Evolutionary conservation across 92 coral and sea anemone genomes (phyloP).

Genomic region (Anthopleura xanthogrammica): DNA sequence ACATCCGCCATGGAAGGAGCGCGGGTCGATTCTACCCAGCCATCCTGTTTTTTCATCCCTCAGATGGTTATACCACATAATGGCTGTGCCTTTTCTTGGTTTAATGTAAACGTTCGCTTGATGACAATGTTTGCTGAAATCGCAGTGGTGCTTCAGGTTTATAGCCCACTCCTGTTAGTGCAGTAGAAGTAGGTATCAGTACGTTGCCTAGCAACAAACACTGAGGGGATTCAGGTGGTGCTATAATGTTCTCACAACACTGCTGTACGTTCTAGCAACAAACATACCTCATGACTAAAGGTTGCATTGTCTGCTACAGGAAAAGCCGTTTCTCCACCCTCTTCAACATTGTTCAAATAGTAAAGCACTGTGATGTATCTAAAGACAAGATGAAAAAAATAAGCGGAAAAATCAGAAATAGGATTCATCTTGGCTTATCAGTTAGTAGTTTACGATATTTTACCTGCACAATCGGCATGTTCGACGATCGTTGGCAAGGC

Average conservation of each 20-base stretch:
- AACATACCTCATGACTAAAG: slow-evolving; percentile 58
- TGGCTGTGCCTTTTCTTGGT: slow-evolving; percentile 9
- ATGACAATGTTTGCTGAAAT: slow-evolving; percentile 35
- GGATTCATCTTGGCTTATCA: no score
- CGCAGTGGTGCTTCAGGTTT: slow-evolving; percentile 77
- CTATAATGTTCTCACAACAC: no score
- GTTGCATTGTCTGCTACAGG: slow-evolving; percentile 58
- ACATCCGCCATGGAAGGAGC: slow-evolving; percentile 89
- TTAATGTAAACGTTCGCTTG: not conserved
- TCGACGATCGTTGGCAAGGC: slow-evolving; percentile 50
- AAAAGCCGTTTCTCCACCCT: slow-evolving; percentile 24
- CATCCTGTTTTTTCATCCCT: slow-evolving; percentile 48
- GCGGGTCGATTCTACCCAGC: slow-evolving; percentile 70
- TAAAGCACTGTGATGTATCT: slow-evolving; percentile 15
- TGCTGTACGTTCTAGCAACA: no score
- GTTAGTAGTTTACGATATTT: not conserved
- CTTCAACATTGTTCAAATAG: slow-evolving; percentile 51
- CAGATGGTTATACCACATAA: slow-evolving; percentile 16
- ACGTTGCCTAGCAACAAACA: not conserved
- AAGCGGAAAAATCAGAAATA: not conserved
- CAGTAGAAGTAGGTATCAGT: not conserved
- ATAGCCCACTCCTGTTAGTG: slow-evolving; percentile 54
- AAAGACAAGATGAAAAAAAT: not conserved
- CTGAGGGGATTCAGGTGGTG: no score
- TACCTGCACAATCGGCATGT: not conserved